These are phyloP conservation scores for Pseudolycoriella hygida DNA, from an alignment of 2,888 invertebrate genomes.

Conservation along the genomic window DNA sequence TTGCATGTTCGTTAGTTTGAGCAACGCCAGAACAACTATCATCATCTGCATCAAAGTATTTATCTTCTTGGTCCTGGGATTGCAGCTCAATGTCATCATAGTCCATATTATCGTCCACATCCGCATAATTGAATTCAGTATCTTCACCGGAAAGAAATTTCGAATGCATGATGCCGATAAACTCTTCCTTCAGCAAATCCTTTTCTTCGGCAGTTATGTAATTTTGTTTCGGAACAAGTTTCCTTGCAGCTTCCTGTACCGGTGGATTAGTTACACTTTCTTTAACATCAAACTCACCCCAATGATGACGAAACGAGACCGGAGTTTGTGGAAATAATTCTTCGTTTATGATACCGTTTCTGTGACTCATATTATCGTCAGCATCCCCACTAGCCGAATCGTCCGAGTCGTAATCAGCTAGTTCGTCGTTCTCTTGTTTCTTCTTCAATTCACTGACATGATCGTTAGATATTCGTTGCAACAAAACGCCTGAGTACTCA, in stretches of 20 bases:
- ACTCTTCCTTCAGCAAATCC: slow-evolving; percentile 56
- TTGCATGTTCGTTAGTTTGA: slow-evolving; percentile 21
- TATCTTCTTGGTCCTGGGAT: slow-evolving; percentile 72
- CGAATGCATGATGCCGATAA: slow-evolving; percentile 67
- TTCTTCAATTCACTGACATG: slow-evolving; percentile 42
- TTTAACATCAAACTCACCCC: slow-evolving; percentile 37
- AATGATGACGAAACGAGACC: slow-evolving; percentile 25
- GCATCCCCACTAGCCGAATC: slow-evolving; percentile 10
- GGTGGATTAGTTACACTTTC: slow-evolving; percentile 9
- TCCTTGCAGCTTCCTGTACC: neutral
- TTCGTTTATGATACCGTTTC: slow-evolving; percentile 12
- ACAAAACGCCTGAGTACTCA: slow-evolving; percentile 51
- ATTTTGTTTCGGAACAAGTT: slow-evolving; percentile 18
- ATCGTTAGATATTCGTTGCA: slow-evolving; percentile 65
- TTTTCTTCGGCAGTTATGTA: slow-evolving; percentile 40
- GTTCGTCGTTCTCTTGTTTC: slow-evolving; percentile 41
- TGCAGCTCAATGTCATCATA: slow-evolving; percentile 59
- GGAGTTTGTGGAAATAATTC: slow-evolving; percentile 22
- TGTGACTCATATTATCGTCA: neutral
- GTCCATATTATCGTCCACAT: slow-evolving; percentile 62
- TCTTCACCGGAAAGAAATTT: slow-evolving; percentile 72
- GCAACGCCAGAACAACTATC: slow-evolving; percentile 30
- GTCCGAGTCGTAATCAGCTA: slow-evolving; percentile 21
- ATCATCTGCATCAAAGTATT: slow-evolving; percentile 75
- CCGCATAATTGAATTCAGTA: slow-evolving; percentile 62